Evolutionary conservation across 2,797 vertebrate species (phyloP), one percentile per base, ranked within the genome.

Genomic region (Falco columbarius): DNA sequence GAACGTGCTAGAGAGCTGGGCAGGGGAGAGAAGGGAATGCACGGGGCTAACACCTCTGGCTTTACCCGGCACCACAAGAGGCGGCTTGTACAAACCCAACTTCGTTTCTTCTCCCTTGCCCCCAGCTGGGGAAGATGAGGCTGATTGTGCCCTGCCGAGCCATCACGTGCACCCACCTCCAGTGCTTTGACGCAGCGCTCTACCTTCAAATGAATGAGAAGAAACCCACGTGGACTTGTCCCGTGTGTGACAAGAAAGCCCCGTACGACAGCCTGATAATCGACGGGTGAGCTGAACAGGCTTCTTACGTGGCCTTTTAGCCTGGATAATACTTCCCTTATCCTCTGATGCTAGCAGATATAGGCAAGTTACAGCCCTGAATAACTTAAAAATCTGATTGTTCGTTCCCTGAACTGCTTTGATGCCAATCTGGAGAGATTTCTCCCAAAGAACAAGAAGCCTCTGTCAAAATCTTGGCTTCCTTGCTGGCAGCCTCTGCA

Each of bases 121-220:
- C 20, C 23, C 66, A 98, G 98, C 97, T 98, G 61, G 98, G 98
- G 12, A 98, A 98, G 96, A 98, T 98, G 98, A 93, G 98, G 38
- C 92, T 98, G 93, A 94, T 89, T 0, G 98, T 98, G 29, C 98
- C 98, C 3, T 98, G 98, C 46, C 97, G 98, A 2, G 98, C 98
- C 9, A 81, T 97, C 77, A 98, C 98, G 20, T 98, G 98, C 30
- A 98, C 96, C 67, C 98, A 98, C 94, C 97, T 98, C 23, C 98
- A 98, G 96, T 98, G 98, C 93, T 98, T 98, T 7, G 98, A 98
- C 1, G 98, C 98, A 0, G 98, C 98, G 3, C 98, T 98, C 34
- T 98, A 98, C 30, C 97, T 98, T 2, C 98, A 98, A 61, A 98
- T 98, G 98, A 98, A 98, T 1, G 98, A 98, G 91, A 98, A 98